Conservation (phyloP, 2,888 invertebrate genomes). For the Nymphalis c-album region DNA sequence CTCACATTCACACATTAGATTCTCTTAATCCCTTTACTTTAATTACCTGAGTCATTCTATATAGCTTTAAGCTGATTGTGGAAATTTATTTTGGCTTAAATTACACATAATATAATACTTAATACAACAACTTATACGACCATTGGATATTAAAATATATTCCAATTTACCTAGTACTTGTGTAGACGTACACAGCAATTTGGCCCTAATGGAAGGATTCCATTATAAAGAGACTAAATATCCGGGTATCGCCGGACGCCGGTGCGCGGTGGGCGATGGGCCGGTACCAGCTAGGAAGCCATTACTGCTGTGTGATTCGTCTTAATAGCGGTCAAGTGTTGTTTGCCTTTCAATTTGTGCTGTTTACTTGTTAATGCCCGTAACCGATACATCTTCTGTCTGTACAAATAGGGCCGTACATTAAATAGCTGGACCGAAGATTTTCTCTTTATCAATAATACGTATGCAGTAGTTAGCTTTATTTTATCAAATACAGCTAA, state of each 20-base stretch:
- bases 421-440: too few relatives aligned
- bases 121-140: too few relatives aligned
- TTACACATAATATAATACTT: too few relatives aligned
- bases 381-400: constrained; percentile 9
- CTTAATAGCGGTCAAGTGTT: constrained; percentile 29
- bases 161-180: neutral
- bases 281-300: constrained; percentile 6
- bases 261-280: neutral
- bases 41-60: too few relatives aligned
- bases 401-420: neutral
- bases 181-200: constrained; percentile 7
- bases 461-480: too few relatives aligned
- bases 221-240: constrained; percentile 20
- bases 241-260: neutral
- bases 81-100: too few relatives aligned
- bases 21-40: too few relatives aligned
- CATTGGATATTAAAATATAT: neutral
- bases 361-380: constrained; percentile 15
- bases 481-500: too few relatives aligned
- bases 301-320: constrained; percentile 22
- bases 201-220: constrained; percentile 22
- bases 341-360: constrained; percentile 27
- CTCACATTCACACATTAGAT: too few relatives aligned
- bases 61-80: too few relatives aligned
- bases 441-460: too few relatives aligned